phyloP scores from a whole-genome alignment of 1,140 invertebrate genomes.

The Cyclargus thomasi region DNA sequence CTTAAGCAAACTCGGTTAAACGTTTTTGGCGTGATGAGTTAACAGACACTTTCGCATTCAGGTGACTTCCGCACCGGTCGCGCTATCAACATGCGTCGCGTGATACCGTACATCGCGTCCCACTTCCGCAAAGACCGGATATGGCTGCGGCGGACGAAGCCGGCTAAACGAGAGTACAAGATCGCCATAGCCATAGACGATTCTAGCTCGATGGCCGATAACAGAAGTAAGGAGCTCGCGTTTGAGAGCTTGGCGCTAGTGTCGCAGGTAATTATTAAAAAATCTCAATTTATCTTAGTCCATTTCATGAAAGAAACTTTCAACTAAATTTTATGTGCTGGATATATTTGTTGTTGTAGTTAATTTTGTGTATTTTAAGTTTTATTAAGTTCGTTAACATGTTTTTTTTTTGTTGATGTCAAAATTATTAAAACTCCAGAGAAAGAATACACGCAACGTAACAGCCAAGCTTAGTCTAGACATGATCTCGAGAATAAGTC shows the following conservation, averaged over 20 bases:
- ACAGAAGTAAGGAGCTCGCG: constrained; percentile 92
- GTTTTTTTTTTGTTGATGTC: no score
- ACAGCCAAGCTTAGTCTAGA: no score
- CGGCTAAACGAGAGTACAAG: constrained; percentile 96
- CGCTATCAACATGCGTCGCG: constrained; percentile 95
- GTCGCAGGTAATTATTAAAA: constrained; percentile 74
- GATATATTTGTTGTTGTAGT: no score
- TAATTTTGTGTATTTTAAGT: no score
- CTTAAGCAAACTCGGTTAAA: no score
- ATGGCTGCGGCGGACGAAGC: constrained; percentile 96
- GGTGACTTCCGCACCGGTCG: constrained; percentile 97
- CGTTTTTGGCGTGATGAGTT: no score
- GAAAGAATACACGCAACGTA: no score
- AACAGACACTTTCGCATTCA: constrained; percentile 37
- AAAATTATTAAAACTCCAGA: no score
- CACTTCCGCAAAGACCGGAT: constrained; percentile 99
- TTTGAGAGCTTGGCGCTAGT: constrained; percentile 96
- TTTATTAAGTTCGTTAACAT: no score
- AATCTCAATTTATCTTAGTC: neutral
- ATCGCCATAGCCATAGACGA: constrained; percentile 98
- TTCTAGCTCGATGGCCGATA: constrained; percentile 94
- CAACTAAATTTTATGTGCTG: no score
- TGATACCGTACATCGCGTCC: constrained; percentile 98
- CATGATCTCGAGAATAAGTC: no score
- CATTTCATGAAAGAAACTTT: neutral